Conservation (phyloP, 2,888 invertebrate species). For the Sarcophaga variegata region DNA sequence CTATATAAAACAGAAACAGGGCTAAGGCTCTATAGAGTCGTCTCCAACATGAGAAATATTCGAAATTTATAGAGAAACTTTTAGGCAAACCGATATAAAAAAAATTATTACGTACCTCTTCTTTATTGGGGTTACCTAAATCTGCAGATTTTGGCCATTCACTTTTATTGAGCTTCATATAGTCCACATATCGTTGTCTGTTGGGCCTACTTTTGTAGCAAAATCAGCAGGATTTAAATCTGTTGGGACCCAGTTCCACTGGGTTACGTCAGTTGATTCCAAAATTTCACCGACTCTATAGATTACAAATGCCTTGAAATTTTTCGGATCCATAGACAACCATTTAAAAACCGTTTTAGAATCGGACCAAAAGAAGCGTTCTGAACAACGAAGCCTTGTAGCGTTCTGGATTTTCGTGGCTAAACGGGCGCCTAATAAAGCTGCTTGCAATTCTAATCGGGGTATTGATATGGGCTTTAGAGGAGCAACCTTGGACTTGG, state of each 20-base stretch:
- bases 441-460: neutral
- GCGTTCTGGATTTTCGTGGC: neutral
- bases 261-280: constrained; percentile 52
- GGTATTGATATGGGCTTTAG: neutral
- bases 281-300: constrained; percentile 60
- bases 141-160: constrained; percentile 23
- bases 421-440: neutral
- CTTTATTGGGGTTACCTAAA: neutral
- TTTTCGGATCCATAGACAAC: constrained; percentile 57
- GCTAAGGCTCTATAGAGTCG: constrained; percentile 55
- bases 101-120: neutral
- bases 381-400: neutral
- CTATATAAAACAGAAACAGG: constrained; percentile 42
- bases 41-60: constrained; percentile 51
- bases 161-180: constrained; percentile 1
- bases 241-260: constrained; percentile 65
- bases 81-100: neutral
- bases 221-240: constrained; percentile 63
- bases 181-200: constrained; percentile 41
- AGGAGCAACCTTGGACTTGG: neutral
- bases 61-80: constrained; percentile 3
- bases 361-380: constrained; percentile 6
- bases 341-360: neutral
- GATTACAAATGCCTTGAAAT: constrained; percentile 62
- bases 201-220: constrained; percentile 51